Percentiles rank a stretch among this genome's conserved stretches.
phyloP scores from a whole-genome alignment of 2,113 vertebrate species.

The Aspidoscelis tigris region DNA sequence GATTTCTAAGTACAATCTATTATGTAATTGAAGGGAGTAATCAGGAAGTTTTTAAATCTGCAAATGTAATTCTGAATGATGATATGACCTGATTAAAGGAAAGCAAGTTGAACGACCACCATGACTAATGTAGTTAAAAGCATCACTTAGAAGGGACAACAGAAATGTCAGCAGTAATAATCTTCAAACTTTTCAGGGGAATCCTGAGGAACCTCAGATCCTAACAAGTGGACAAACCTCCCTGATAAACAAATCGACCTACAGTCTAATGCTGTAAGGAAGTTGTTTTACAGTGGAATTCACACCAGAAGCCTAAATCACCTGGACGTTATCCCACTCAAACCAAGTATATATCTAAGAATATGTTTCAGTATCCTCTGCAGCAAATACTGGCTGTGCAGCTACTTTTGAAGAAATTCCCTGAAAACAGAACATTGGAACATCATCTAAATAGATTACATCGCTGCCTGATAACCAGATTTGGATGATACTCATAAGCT shows the following conservation, averaged over 20 bases:
- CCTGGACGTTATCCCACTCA: neutral
- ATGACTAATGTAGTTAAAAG: conserved; percentile 35
- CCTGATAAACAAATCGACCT: neutral
- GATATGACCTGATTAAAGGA: conserved; percentile 33
- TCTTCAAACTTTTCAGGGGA: neutral
- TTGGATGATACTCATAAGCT: neutral
- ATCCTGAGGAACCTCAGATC: neutral
- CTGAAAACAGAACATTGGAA: neutral
- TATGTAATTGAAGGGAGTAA: conserved; percentile 47
- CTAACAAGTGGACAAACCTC: neutral
- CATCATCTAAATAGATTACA: neutral
- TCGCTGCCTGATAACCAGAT: accelerated
- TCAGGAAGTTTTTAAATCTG: conserved; percentile 30
- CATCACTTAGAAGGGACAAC: conserved; percentile 16
- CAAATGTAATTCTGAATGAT: neutral
- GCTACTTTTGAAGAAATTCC: neutral
- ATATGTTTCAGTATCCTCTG: neutral
- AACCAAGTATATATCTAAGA: neutral
- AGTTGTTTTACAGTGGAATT: neutral
- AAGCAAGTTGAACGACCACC: conserved; percentile 38
- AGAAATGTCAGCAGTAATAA: neutral
- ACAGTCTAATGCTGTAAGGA: neutral
- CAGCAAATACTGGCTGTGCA: neutral
- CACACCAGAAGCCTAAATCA: neutral
- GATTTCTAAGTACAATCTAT: conserved; percentile 30